Percentiles rank a stretch among this genome's conserved stretches.
These are phyloP conservation scores for Pseudomyrmex pallidus DNA, from an alignment of 1,140 invertebrate genomes.

Conservation along the genomic window DNA sequence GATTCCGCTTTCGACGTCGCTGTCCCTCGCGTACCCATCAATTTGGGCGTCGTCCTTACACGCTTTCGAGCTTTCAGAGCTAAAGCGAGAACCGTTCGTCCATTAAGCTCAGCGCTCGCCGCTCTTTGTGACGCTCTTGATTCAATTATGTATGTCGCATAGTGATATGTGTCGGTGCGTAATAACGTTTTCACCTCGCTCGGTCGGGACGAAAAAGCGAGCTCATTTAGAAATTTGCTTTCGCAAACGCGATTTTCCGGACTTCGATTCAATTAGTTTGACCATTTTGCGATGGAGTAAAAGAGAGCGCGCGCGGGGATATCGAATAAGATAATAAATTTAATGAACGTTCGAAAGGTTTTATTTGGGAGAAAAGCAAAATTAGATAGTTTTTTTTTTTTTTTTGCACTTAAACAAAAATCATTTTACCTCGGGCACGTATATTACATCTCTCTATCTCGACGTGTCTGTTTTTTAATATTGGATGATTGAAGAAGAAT, in stretches of 20 bases:
- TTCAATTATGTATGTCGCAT: conserved; percentile 59
- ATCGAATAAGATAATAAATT: conserved; percentile 10
- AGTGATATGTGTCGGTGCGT: conserved; percentile 48
- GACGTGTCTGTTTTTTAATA: too few species aligned
- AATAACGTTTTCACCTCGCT: conserved; percentile 34
- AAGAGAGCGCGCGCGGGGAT: neutral
- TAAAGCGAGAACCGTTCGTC: conserved; percentile 61
- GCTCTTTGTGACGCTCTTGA: conserved; percentile 60
- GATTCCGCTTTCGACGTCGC: conserved; percentile 60
- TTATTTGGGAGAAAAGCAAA: too few species aligned
- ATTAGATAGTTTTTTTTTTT: too few species aligned
- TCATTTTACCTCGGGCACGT: too few species aligned
- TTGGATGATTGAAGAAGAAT: too few species aligned
- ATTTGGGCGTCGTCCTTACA: conserved; percentile 64
- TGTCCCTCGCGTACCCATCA: conserved; percentile 57
- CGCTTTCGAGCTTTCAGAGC: conserved; percentile 65
- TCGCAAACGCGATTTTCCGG: conserved; percentile 26
- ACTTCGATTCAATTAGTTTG: conserved; percentile 34
- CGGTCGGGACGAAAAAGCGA: conserved; percentile 21
- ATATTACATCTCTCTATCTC: too few species aligned
- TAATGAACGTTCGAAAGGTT: neutral
- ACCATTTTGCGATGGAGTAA: conserved; percentile 18
- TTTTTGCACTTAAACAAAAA: too few species aligned
- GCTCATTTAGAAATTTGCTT: conserved; percentile 26
- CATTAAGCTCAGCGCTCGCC: conserved; percentile 52